These are phyloP conservation scores for Microtus ochrogaster DNA, from an alignment of 2,113 vertebrate genomes.

Conservation along the genomic window DNA sequence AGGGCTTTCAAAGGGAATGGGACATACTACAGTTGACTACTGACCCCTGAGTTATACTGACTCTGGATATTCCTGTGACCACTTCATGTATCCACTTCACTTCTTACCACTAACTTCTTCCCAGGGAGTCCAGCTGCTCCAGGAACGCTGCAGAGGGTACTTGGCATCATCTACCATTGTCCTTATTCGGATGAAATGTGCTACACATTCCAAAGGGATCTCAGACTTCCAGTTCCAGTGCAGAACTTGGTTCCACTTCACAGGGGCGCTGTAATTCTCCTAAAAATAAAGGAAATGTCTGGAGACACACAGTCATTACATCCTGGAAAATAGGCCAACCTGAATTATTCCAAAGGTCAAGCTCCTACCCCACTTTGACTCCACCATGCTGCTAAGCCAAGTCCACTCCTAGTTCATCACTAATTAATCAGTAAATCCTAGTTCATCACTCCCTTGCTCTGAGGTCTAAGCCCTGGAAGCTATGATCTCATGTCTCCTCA, in stretches of 20 bases:
- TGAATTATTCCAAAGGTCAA: not conserved
- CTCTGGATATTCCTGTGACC: not conserved
- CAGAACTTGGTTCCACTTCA: constrained; percentile 72
- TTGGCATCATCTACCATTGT: constrained; percentile 35
- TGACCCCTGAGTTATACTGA: not conserved
- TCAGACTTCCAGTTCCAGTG: constrained; percentile 85
- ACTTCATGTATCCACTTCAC: not conserved
- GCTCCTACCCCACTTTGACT: not conserved
- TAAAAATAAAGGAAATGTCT: constrained; percentile 69
- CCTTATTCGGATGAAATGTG: constrained; percentile 84
- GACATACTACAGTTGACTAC: not conserved
- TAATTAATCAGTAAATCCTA: too few relatives aligned
- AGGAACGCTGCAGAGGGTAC: not conserved
- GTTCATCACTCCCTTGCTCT: not conserved
- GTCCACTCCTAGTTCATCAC: not conserved
- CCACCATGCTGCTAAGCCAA: accelerated
- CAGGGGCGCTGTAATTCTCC: constrained; percentile 79
- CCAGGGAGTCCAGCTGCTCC: constrained; percentile 85
- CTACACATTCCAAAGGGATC: constrained; percentile 85
- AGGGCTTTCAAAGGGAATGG: not conserved
- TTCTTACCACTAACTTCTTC: constrained; percentile 80
- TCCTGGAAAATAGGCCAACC: not conserved
- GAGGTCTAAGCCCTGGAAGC: not conserved
- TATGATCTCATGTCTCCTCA: not conserved
- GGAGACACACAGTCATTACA: not conserved